A percentile compares a stretch with the other conserved stretches of the same genome.
phyloP scores from a whole-genome alignment of 53 echinoderm and acorn worm genomes.

The Paelopatides confundens region DNA sequence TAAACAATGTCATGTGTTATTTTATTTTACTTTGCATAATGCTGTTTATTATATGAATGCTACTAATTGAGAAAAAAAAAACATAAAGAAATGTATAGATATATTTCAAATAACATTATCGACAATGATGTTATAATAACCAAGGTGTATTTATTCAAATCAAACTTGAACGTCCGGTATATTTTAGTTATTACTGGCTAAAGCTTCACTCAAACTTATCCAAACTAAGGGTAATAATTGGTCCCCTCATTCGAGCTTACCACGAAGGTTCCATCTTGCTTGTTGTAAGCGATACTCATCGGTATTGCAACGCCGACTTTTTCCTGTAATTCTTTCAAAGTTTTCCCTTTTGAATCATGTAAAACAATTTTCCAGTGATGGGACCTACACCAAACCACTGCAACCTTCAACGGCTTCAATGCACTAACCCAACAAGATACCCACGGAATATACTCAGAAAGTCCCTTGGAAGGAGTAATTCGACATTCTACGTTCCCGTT shows the following conservation, averaged over 20 bases:
- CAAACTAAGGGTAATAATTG: background rate
- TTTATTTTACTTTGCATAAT: too few relatives aligned
- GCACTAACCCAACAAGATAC: slow-evolving; percentile 4
- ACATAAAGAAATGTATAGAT: too few relatives aligned
- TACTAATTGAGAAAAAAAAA: too few relatives aligned
- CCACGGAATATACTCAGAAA: slow-evolving; percentile 11
- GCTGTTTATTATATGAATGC: too few relatives aligned
- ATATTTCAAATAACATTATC: too few relatives aligned
- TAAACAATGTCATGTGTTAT: too few relatives aligned
- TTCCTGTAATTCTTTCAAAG: slow-evolving; percentile 2
- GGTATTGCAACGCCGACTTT: background rate
- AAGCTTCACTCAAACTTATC: too few relatives aligned
- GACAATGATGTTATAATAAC: too few relatives aligned
- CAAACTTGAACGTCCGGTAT: too few relatives aligned
- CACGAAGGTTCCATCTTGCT: background rate
- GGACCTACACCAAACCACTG: slow-evolving; percentile 27
- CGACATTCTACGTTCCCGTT: slow-evolving; percentile 2
- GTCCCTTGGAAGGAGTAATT: background rate
- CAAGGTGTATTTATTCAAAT: too few relatives aligned
- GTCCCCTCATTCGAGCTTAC: slow-evolving; percentile 18
- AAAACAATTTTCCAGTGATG: slow-evolving; percentile 7
- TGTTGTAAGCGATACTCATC: slow-evolving; percentile 21
- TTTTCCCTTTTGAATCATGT: slow-evolving; percentile 19
- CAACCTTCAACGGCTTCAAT: background rate
- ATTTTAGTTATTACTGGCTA: too few relatives aligned